phyloP scores from a whole-genome alignment of 2,888 invertebrate genomes.

The Xiphydria camelus region DNA sequence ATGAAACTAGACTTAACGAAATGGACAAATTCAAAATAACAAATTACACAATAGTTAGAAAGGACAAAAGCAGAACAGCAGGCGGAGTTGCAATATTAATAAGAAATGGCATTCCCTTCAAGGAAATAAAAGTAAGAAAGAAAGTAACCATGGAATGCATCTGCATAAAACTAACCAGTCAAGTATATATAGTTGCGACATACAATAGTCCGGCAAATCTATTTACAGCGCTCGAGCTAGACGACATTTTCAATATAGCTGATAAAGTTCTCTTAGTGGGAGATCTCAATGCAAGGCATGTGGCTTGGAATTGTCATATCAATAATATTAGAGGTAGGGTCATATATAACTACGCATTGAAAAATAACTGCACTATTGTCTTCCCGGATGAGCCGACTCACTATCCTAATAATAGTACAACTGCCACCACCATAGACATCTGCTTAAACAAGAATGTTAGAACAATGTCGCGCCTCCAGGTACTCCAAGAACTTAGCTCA shows the following conservation, averaged over 20 bases:
- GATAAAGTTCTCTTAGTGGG: conserved; percentile 27
- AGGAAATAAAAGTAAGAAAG: conserved; percentile 11
- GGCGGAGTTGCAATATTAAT: conserved; percentile 22
- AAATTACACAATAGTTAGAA: conserved; percentile 23
- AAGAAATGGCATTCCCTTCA: conserved; percentile 17
- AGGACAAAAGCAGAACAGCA: conserved; percentile 17
- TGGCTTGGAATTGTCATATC: conserved; percentile 24
- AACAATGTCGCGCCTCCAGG: conserved; percentile 4
- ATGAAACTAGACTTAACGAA: conserved; percentile 22
- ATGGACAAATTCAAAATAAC: too few relatives aligned
- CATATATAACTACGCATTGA: conserved; percentile 19
- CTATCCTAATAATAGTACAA: conserved; percentile 19
- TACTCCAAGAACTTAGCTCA: conserved; percentile 19
- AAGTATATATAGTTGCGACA: conserved; percentile 18
- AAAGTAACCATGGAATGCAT: conserved; percentile 18
- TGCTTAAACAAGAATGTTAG: conserved; percentile 20
- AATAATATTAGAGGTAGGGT: conserved; percentile 27
- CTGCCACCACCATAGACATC: conserved; percentile 20
- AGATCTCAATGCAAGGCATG: conserved; percentile 31
- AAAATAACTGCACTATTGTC: conserved; percentile 22
- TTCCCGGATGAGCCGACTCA: conserved; percentile 29
- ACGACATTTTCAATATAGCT: conserved; percentile 14
- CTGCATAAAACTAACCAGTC: conserved; percentile 17
- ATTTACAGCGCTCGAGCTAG: conserved; percentile 19
- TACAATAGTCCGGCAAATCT: conserved; percentile 24